Percentiles rank a stretch among this genome's conserved stretches.
phyloP scores from a whole-genome alignment of 2,797 vertebrate genomes.

The Cossypha niveicapilla region DNA sequence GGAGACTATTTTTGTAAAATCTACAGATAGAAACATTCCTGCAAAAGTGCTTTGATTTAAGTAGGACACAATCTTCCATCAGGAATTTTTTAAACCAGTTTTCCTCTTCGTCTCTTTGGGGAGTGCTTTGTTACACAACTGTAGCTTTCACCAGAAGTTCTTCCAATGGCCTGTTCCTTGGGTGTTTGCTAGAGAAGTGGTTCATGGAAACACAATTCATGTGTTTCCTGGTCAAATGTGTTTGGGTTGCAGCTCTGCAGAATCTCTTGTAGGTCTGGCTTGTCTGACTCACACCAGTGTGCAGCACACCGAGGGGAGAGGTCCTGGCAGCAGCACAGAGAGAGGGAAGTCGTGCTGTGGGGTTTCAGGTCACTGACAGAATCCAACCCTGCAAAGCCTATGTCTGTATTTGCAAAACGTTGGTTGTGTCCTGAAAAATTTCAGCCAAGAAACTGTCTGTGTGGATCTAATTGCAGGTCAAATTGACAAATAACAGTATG shows the following conservation, averaged over 20 bases:
- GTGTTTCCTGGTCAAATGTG: not conserved
- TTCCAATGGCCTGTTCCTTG: not conserved
- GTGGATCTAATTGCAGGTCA: constrained; percentile 27
- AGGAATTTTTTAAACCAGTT: not conserved
- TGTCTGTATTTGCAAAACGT: not conserved
- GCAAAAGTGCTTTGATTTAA: constrained; percentile 49
- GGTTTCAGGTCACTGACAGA: not conserved
- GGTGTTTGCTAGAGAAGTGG: not conserved
- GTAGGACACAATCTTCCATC: constrained; percentile 27
- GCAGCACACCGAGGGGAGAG: not conserved
- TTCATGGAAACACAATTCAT: not conserved
- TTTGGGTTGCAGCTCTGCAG: not conserved
- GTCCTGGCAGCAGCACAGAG: not conserved
- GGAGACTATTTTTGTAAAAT: constrained; percentile 45
- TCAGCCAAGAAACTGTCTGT: constrained; percentile 21
- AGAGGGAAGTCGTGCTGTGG: not conserved
- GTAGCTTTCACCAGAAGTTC: not conserved
- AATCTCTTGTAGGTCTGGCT: not conserved
- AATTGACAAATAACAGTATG: not conserved
- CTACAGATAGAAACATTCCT: constrained; percentile 23
- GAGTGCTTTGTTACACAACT: not conserved
- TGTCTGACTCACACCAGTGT: not conserved
- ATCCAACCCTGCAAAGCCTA: not conserved
- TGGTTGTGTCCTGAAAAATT: not conserved
- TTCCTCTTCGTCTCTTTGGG: not conserved